phyloP scores from a whole-genome alignment of 2,797 vertebrate species.

The Acrossocheilus fasciatus region DNA sequence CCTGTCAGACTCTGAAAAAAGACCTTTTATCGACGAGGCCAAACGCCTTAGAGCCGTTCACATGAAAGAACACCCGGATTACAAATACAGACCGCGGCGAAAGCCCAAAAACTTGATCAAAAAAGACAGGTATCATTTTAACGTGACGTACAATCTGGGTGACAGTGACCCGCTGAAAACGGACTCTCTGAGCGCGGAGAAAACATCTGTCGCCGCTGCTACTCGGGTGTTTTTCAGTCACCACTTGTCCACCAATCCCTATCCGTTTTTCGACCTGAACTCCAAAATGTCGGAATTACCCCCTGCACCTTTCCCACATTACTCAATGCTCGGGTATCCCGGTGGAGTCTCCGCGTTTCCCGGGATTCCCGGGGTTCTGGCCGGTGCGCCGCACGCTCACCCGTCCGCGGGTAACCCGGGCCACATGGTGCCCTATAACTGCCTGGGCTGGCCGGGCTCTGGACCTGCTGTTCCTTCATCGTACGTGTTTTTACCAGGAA shows the following conservation, averaged over 20 bases:
- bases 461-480: conserved; percentile 83
- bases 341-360: conserved; percentile 78
- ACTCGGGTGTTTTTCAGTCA: conserved; percentile 81
- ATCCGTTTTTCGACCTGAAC: conserved; percentile 82
- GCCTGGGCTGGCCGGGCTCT: conserved; percentile 82
- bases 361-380: conserved; percentile 68
- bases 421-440: conserved; percentile 87
- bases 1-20: conserved; percentile 82
- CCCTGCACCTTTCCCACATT: conserved; percentile 76
- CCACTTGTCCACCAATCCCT: conserved; percentile 74
- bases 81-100: conserved; percentile 86
- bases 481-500: conserved; percentile 86
- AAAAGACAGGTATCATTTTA: conserved; percentile 86
- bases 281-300: conserved; percentile 85
- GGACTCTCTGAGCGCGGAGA: conserved; percentile 81
- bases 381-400: conserved; percentile 83
- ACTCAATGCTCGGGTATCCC: conserved; percentile 80
- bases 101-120: conserved; percentile 86
- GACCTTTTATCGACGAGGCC: conserved; percentile 88
- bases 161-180: conserved; percentile 82
- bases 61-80: conserved; percentile 89
- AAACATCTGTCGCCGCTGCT: conserved; percentile 77
- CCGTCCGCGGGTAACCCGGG: conserved; percentile 83
- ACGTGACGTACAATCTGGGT: conserved; percentile 79
- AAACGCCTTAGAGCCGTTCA: conserved; percentile 86